Percentiles rank a stretch among this genome's conserved stretches.
Conservation (phyloP, 2,113 vertebrate species). For the Actenoides lindsayi region DNA sequence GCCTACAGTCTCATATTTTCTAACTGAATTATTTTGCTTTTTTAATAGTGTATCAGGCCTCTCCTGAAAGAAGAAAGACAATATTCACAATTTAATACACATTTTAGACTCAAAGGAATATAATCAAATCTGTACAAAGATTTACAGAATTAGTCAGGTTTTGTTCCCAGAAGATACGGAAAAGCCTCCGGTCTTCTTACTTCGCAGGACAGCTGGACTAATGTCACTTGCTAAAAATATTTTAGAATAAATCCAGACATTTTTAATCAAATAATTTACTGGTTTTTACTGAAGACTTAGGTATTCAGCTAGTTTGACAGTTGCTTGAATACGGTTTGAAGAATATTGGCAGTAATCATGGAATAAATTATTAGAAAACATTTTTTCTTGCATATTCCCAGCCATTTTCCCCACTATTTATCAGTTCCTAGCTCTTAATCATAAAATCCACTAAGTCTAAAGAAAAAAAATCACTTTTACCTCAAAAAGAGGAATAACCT, state of each 20-base stretch:
- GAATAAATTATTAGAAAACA: neutral
- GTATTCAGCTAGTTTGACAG: neutral
- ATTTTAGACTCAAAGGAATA: neutral
- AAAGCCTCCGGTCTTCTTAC: neutral
- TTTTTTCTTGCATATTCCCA: neutral
- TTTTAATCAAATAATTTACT: neutral
- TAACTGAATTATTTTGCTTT: neutral
- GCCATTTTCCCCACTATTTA: neutral
- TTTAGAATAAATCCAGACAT: neutral
- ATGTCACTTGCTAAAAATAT: neutral
- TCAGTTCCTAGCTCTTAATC: neutral
- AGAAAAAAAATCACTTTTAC: neutral
- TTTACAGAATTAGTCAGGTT: neutral
- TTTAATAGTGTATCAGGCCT: neutral
- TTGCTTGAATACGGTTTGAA: neutral
- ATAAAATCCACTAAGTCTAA: neutral
- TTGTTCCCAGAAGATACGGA: neutral
- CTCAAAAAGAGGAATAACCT: neutral
- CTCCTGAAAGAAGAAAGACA: neutral
- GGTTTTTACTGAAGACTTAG: neutral
- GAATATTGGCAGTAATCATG: neutral
- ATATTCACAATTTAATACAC: neutral
- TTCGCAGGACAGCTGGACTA: neutral
- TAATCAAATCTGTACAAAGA: neutral
- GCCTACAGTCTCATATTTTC: neutral